Conservation (phyloP, 2,797 vertebrate genomes). For the Sebastes oblongus region DNA sequence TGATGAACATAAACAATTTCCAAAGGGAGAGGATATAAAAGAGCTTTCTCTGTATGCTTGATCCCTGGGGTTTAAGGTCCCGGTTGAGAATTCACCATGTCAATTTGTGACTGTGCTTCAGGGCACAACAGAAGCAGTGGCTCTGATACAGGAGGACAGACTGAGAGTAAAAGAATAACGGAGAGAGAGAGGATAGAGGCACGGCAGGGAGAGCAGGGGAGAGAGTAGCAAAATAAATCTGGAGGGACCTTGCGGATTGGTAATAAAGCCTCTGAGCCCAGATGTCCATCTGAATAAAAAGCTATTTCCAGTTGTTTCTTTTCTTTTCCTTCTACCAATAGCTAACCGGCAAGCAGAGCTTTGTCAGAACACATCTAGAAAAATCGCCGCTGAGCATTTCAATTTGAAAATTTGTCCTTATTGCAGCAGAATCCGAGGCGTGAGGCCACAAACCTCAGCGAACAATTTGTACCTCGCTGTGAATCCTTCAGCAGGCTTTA, state of each 20-base stretch:
- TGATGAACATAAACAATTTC: conserved; percentile 57
- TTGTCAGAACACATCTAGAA: conserved; percentile 14
- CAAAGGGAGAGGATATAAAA: conserved; percentile 39
- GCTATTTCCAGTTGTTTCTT: conserved; percentile 38
- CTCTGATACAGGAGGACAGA: conserved; percentile 45
- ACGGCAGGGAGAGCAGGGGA: conserved; percentile 20
- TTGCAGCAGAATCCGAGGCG: conserved; percentile 28
- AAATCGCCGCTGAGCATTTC: neutral
- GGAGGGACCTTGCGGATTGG: conserved; percentile 49
- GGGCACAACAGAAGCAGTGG: conserved; percentile 51
- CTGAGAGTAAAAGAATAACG: conserved; percentile 19
- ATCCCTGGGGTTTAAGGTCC: conserved; percentile 59
- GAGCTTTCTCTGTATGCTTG: conserved; percentile 43
- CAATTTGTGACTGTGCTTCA: conserved; percentile 60
- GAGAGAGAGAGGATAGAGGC: conserved; percentile 10
- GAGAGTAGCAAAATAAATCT: conserved; percentile 39
- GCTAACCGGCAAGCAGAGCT: conserved; percentile 22
- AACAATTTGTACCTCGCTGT: conserved; percentile 39
- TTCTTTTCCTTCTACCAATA: conserved; percentile 5
- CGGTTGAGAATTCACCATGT: conserved; percentile 59
- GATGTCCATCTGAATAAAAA: conserved; percentile 63
- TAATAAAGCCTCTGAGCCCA: conserved; percentile 61
- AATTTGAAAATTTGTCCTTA: conserved; percentile 25
- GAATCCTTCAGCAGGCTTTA: conserved; percentile 62
- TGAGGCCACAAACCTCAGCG: conserved; percentile 14